Evolutionary conservation across 2,797 vertebrate genomes (phyloP).

Genomic region (Eulemur albifrons): DNA sequence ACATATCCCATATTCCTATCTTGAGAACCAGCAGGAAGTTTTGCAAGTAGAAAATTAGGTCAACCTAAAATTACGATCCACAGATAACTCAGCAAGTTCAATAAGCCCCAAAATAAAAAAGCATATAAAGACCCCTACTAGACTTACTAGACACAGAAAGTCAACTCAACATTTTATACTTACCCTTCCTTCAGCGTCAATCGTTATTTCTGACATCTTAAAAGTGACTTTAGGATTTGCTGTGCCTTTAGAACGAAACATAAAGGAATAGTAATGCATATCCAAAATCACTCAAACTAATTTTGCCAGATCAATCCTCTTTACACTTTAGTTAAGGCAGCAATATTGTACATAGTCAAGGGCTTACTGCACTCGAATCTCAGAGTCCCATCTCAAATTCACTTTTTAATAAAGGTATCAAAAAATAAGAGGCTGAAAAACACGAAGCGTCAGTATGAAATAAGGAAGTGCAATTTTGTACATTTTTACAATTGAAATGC

Average conservation of each 20-base stretch:
- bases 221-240: constrained; percentile 91
- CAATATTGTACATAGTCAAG: background rate
- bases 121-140: background rate
- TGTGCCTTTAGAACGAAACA: constrained; percentile 84
- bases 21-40: background rate
- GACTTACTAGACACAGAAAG: background rate
- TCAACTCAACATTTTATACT: constrained; percentile 67
- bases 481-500: constrained; percentile 13
- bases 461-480: background rate
- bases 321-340: constrained; percentile 8
- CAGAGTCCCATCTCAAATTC: constrained; percentile 28
- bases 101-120: background rate
- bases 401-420: background rate
- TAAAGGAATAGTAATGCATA: constrained; percentile 54
- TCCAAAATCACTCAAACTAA: background rate
- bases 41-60: constrained; percentile 34
- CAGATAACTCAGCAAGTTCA: constrained; percentile 3
- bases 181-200: constrained; percentile 86
- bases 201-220: constrained; percentile 88
- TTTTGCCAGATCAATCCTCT: constrained; percentile 31
- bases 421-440: background rate
- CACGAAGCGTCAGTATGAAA: background rate
- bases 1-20: background rate
- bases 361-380: background rate
- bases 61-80: constrained; percentile 36